Evolutionary conservation across 37 sponge, comb jelly and placozoan genomes (phyloP).

Genomic region (Eunapius fragilis): DNA sequence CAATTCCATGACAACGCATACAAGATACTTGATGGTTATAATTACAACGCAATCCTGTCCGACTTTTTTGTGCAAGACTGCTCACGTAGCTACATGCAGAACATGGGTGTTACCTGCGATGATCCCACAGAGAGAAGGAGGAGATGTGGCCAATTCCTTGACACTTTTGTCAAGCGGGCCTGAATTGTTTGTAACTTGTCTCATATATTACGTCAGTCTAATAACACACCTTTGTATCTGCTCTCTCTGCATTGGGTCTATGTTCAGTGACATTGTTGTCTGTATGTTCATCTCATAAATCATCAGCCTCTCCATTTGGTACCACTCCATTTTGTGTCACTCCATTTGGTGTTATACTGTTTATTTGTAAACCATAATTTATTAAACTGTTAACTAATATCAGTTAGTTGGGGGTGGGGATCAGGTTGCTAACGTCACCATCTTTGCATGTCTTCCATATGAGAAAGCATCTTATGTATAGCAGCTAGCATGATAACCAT

Average conservation of each 20-base stretch:
- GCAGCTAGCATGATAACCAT: too few relatives aligned
- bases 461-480: too few relatives aligned
- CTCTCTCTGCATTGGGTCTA: too few relatives aligned
- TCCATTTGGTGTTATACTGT: not conserved
- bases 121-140: conserved; percentile 54
- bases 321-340: not conserved
- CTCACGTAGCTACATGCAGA: conserved; percentile 46
- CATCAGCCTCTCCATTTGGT: not conserved
- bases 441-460: too few relatives aligned
- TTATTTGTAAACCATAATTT: too few relatives aligned
- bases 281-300: too few relatives aligned
- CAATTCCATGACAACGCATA: conserved; percentile 51
- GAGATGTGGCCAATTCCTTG: conserved; percentile 52
- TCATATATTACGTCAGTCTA: too few relatives aligned
- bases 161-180: conserved; percentile 36
- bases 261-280: too few relatives aligned
- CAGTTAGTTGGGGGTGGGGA: too few relatives aligned
- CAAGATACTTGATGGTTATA: conserved; percentile 23
- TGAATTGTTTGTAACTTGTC: conserved; percentile 4
- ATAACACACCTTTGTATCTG: too few relatives aligned
- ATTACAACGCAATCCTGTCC: conserved; percentile 51
- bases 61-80: conserved; percentile 71
- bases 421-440: too few relatives aligned
- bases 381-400: too few relatives aligned
- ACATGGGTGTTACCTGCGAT: conserved; percentile 43